Base-by-base conservation (phyloP, 2,797 vertebrate species). In the Malurus splendens region DNA sequence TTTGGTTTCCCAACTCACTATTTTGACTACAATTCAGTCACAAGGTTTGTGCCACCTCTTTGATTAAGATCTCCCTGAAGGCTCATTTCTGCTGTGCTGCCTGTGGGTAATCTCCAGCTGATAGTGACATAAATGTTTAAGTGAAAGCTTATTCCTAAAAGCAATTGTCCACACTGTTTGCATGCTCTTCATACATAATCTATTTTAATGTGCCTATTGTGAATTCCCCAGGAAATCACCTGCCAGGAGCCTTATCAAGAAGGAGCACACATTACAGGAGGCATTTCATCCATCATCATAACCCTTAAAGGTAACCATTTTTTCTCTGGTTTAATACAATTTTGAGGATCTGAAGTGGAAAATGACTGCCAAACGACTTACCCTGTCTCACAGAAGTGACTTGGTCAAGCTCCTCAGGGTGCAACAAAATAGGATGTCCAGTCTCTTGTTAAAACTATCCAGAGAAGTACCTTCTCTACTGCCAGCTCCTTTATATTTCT, bases 51-150 rank as follows among this genome's bases (percentile, higher is more conserved):
- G n/a, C 39, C 13, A 6, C 79, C 42, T 75, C 70, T 78, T 66
- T 87, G 88, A 93, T 87, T 70, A 91, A 76, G 76, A 87, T 78
- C 48, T 50, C 66, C 64, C 67, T 52, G 39, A 87, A 70, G 76
- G 32, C n/a, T 78, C 56, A 54, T 85, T 78, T 87, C 84, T 81
- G 39, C 70, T 50, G 30, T 56, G 39, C 62, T 72, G 64, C 85
- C 66, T 67, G 56, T 47, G n/a, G 32, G 32, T 72, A 87, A 90
- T 55, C 70, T 78, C 66, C 41, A 60, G 60, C 42, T 73, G 90
- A 90, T 10, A 91, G 50, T 59, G 48, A 72, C 55, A 91, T 50
- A 82, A 82, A 89, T 2, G 14, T 64, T 90, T 81, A 89, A 85
- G 33, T 62, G n/a, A 39, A 87, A 87, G 38, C 62, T 83, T 51